Conservation (phyloP, 2,113 vertebrate species). For the Tichodroma muraria region DNA sequence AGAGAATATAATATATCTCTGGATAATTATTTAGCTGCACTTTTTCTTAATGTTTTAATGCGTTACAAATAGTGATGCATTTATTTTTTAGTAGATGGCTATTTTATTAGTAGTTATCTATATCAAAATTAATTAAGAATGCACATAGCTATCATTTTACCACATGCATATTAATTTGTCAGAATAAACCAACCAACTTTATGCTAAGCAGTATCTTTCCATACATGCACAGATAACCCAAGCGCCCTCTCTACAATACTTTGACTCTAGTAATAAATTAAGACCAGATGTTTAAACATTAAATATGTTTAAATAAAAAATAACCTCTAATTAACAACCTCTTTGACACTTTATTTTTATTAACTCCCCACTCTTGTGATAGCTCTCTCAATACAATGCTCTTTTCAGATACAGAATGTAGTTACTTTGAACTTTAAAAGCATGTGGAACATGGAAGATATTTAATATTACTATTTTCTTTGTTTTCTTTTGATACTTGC, state of each 20-base stretch:
- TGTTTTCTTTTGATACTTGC: not conserved
- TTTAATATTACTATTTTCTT: not conserved
- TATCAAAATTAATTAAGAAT: constrained; percentile 5
- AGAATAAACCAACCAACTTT: not conserved
- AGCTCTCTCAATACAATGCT: not conserved
- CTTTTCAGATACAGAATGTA: not conserved
- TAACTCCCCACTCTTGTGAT: not conserved
- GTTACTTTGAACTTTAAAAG: not conserved
- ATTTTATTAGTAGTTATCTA: not conserved
- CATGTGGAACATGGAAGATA: not conserved
- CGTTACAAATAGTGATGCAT: not conserved
- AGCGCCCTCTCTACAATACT: not conserved
- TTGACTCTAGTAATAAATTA: not conserved
- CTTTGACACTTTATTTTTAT: not conserved
- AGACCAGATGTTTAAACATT: not conserved
- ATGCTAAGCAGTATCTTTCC: constrained; percentile 3
- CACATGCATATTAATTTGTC: not conserved
- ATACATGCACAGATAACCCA: not conserved
- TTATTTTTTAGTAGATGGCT: not conserved
- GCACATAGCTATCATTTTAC: not conserved
- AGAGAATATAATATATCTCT: not conserved
- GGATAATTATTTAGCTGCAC: not conserved
- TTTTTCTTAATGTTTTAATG: not conserved
- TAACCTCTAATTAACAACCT: not conserved
- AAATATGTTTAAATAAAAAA: not conserved